Base-by-base conservation (phyloP, 2,888 invertebrate genomes). In the Diarsia mendica region DNA sequence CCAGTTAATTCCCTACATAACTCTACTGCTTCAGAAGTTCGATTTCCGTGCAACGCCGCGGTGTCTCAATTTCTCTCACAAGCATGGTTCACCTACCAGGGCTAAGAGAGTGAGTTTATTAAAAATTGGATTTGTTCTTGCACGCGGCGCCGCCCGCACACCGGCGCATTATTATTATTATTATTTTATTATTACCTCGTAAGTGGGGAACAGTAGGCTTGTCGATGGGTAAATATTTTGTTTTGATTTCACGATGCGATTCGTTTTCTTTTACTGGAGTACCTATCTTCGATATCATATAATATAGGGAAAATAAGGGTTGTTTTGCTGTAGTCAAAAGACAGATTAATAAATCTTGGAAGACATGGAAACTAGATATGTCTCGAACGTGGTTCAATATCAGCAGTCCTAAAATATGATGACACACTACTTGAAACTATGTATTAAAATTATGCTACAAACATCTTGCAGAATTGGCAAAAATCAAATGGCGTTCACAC, bases 51-150 rank as follows among this genome's bases (percentile, higher is more conserved):
- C 23, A 23, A 61, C 1, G 0, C 20, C 15, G 3, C 10, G 53
- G 13, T 55, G 73, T 85, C 70, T 23, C 46, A 49, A 58, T 58
- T 77, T 73, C 75, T 58, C 49, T 9, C 0, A 64, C 69, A 72
- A 66, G 23, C 67, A 80, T 88, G 77, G 88, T 60, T 28, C 13
- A 18, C 75, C 85, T 87, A 77, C 79, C 79, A 67, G 23, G 55
- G 66, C 83, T 79, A 86, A 88, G 86, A 87, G 89, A 87, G 87
- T 87, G 89, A 92, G 94, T 93, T 94, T 94, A 95, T 95, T 94
- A 95, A 95, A 95, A 94, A 94, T 94, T 93, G 94, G 93, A 95
- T 94, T 94, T 91, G 89, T 89, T 89, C 85, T 86, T 78, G 85
- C 91, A 89, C 91, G 91, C 89, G 91, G 86, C 90, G 82, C 87